phyloP scores from a whole-genome alignment of 2,888 invertebrate species.

The Myopa testacea region DNA sequence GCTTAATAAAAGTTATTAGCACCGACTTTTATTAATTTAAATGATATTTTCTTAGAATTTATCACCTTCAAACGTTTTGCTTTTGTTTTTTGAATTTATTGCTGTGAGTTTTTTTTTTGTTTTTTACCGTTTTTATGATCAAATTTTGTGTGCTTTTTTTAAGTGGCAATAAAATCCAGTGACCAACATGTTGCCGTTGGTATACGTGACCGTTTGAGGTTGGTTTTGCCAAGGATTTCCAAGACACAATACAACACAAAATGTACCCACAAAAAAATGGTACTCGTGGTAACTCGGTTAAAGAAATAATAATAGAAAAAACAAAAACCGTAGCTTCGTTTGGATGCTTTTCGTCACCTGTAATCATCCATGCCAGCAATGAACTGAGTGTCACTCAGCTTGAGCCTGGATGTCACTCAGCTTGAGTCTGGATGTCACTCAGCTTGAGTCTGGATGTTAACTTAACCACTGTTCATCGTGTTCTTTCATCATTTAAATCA shows the following conservation, averaged over 20 bases:
- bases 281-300: no score
- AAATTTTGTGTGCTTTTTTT: not conserved
- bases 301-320: no score
- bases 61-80: no score
- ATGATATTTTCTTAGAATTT: not conserved
- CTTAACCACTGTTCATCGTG: not conserved
- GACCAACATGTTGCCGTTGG: not conserved
- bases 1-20: conserved; percentile 6
- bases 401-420: no score
- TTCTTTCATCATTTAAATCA: not conserved
- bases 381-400: no score
- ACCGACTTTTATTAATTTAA: not conserved
- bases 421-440: no score
- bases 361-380: no score
- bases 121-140: not conserved
- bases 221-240: not conserved
- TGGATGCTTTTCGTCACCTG: no score
- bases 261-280: no score
- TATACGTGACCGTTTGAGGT: not conserved
- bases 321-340: no score
- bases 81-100: not conserved
- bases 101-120: not conserved
- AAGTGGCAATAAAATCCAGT: not conserved
- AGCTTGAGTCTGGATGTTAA: no score
- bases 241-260: no score